phyloP scores from a whole-genome alignment of 2,113 vertebrate genomes.

The Halcyon senegalensis region DNA sequence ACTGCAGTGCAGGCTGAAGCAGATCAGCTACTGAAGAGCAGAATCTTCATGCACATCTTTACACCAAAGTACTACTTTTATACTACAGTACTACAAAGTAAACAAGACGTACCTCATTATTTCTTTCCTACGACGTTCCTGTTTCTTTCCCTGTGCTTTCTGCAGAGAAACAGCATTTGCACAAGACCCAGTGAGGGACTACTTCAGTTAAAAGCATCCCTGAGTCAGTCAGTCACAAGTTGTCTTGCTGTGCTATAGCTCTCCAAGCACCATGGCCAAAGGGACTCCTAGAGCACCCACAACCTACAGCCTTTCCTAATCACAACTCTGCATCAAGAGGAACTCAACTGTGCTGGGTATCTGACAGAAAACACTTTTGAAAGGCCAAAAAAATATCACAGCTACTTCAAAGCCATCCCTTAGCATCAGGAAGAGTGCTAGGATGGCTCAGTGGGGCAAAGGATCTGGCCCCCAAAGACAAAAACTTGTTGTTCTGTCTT shows the following conservation, averaged over 20 bases:
- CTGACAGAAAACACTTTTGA: background rate
- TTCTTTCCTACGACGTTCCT: background rate
- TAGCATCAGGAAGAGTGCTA: background rate
- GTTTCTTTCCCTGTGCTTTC: background rate
- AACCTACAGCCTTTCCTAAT: background rate
- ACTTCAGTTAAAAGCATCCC: background rate
- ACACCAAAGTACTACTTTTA: background rate
- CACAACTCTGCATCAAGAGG: background rate
- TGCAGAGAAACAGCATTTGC: background rate
- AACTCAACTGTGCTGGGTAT: rapidly evolving
- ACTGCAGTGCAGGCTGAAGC: background rate
- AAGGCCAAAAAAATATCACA: background rate
- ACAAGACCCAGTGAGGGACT: rapidly evolving
- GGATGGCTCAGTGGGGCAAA: background rate
- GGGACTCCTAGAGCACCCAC: background rate
- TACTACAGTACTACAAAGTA: background rate
- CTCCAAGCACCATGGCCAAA: background rate
- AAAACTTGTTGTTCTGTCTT: background rate
- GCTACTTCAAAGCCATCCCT: background rate
- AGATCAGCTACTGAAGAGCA: background rate
- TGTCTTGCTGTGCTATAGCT: background rate
- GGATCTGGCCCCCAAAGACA: background rate
- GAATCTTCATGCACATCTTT: rapidly evolving
- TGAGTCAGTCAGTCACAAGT: background rate
- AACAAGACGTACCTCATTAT: background rate